Evolutionary conservation across 23 tunicate genomes (phyloP), one percentile per base, ranked within the genome.

Genomic region (Oikopleura albicans): DNA sequence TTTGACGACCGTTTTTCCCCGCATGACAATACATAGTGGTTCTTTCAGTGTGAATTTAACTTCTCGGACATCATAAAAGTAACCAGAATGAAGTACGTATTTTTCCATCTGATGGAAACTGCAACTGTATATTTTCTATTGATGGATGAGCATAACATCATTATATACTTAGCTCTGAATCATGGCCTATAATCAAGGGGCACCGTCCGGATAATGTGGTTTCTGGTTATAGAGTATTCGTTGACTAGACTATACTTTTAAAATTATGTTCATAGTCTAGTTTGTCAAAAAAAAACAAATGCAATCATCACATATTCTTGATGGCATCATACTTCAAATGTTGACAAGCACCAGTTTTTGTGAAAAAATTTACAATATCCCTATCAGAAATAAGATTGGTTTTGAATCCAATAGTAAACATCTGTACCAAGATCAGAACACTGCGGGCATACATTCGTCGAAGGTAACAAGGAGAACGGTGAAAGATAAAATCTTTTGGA

Each of bases 1-100:
- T 71, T 31, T 71, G 37, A 71, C 27, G 35, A 2, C 4, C 28
- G 4, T 49, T 71, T 27, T 16, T 31, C 36, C 79, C 27, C 79
- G 4, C 27, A 37, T 2, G 31, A 29, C 79, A 71, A 27, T 71
- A 16, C 4, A 4, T 31, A 16, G 28, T 2, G 2, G 34, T 29
- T 27, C 79, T 71, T 71, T 37, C 79, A 12, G 28, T 4, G 79
- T 71, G 79, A 71, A 71, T 71, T 29, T 71, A 2, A 71, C 79
- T 71, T 71, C 59, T 49, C 59, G 59, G 59, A 49, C 59, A 22
- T 49, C 59, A 8, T 8, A 22, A 22, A 8, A 49, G 59, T 49
- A 49, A 8, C 59, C 59, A 8, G 8, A 8, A 22, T 49, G 59
- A 8, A 49, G 59, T 8, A 49, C 22, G 59, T 49, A 49, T 22